These are phyloP conservation scores for Drosophila kuntzei DNA, from an alignment of 2,888 invertebrate genomes.

Conservation along the genomic window DNA sequence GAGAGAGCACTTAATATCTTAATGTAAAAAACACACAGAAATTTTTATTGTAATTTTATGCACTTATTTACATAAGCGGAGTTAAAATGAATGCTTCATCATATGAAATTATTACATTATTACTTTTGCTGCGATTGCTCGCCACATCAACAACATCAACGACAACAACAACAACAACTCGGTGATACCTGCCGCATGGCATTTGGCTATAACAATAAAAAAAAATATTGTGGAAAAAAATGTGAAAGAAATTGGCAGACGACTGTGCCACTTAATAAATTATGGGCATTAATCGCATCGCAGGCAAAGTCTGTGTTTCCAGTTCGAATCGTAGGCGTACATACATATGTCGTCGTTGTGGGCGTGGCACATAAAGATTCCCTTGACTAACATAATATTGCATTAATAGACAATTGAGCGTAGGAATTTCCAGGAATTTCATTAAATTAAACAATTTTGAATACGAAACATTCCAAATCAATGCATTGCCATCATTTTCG, in stretches of 20 bases:
- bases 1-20: constrained; percentile 57
- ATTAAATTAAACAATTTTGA: constrained; percentile 3
- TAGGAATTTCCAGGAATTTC: constrained; percentile 1
- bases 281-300: constrained; percentile 58
- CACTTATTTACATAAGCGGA: constrained; percentile 73
- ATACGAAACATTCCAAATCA: background rate
- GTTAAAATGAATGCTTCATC: constrained; percentile 69
- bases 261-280: constrained; percentile 62
- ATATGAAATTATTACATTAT: constrained; percentile 72
- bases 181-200: constrained; percentile 25
- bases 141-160: constrained; percentile 10
- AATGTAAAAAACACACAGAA: constrained; percentile 46
- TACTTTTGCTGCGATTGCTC: constrained; percentile 51
- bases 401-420: background rate
- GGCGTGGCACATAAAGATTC: background rate
- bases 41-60: constrained; percentile 72
- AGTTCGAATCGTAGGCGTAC: background rate
- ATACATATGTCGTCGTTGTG: background rate
- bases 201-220: constrained; percentile 43
- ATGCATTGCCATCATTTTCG: background rate
- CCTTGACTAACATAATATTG: constrained; percentile 8
- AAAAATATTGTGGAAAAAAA: background rate
- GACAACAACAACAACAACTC: constrained; percentile 6
- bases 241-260: constrained; percentile 11
- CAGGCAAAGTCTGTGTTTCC: background rate